Percentiles rank a stretch among this genome's conserved stretches.
Conservation (phyloP, 2,113 vertebrate species). For the Lophochroa leadbeateri region DNA sequence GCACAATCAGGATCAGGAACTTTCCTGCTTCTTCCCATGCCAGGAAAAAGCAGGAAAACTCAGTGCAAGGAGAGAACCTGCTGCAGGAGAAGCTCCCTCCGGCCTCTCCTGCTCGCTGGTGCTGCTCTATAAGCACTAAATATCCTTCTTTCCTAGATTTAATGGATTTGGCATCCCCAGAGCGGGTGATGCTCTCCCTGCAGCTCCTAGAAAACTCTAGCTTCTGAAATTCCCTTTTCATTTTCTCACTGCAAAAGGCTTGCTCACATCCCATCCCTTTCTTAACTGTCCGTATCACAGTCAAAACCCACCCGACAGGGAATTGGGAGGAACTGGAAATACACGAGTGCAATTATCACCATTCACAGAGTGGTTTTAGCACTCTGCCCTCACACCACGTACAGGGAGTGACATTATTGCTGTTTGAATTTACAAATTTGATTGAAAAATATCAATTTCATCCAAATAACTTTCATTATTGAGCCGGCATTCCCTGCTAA, state of each 20-base stretch:
- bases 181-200: rapidly evolving
- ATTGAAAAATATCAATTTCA: background rate
- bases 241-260: rapidly evolving
- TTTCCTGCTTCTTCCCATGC: background rate
- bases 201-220: background rate
- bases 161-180: background rate
- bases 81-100: background rate
- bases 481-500: background rate
- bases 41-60: background rate
- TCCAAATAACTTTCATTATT: background rate
- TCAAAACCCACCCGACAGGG: background rate
- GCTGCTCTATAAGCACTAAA: background rate
- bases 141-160: background rate
- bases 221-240: background rate
- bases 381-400: rapidly evolving
- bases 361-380: rapidly evolving
- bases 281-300: background rate
- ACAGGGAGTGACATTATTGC: rapidly evolving
- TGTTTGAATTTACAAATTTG: background rate
- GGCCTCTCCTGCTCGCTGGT: background rate
- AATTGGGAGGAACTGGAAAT: background rate
- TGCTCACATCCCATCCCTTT: rapidly evolving
- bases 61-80: background rate
- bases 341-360: background rate
- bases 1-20: rapidly evolving